These are phyloP conservation scores for Epistrophella euchroma DNA, from an alignment of 2,888 invertebrate species.

Conservation along the genomic window DNA sequence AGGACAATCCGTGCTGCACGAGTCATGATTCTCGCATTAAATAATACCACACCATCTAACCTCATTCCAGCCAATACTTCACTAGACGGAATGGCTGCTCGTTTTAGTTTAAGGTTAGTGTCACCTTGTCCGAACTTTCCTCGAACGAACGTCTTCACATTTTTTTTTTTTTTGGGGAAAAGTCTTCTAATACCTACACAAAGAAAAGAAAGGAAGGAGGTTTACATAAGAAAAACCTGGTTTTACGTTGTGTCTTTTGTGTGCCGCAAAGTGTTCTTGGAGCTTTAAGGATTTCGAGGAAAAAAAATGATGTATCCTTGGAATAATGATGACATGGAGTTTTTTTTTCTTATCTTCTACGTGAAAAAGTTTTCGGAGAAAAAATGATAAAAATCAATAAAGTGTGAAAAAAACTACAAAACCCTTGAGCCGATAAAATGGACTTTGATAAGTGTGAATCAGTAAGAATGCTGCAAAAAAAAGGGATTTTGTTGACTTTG, in stretches of 20 bases:
- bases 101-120: constrained; percentile 9
- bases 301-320: neutral
- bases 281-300: constrained; percentile 26
- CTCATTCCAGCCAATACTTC: neutral
- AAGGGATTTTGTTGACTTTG: neutral
- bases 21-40: constrained; percentile 31
- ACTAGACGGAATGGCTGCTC: neutral
- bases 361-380: neutral
- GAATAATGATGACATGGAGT: constrained; percentile 26
- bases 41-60: neutral
- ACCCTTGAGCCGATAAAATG: neutral
- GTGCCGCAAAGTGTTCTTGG: constrained; percentile 1
- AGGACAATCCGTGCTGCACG: constrained; percentile 22
- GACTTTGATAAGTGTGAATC: neutral
- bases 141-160: neutral
- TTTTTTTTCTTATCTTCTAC: neutral
- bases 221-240: constrained; percentile 6
- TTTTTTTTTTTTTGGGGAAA: neutral
- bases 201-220: neutral
- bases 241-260: neutral
- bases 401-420: neutral
- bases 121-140: constrained; percentile 21
- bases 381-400: constrained; percentile 30
- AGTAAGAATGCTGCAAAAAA: neutral
- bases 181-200: neutral